These are phyloP conservation scores for Dusona sp. DNA, from an alignment of 2,888 invertebrate species.

Conservation along the genomic window DNA sequence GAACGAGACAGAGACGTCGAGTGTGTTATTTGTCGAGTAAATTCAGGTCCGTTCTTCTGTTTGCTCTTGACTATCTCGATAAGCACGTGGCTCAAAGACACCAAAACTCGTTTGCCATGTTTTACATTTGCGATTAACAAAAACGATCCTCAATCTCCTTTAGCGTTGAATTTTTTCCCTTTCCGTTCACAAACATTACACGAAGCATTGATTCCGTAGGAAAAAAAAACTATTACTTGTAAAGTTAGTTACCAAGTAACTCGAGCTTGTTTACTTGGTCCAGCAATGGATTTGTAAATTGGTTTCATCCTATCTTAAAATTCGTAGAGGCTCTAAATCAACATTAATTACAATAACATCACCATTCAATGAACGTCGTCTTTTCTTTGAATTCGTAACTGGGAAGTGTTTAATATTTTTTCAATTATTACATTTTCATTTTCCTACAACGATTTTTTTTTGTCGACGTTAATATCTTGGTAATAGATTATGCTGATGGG, in stretches of 20 bases:
- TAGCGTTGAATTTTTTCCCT: background rate
- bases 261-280: background rate
- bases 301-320: background rate
- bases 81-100: conserved; percentile 4
- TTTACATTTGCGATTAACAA: conserved; percentile 1
- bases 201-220: background rate
- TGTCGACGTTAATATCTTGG: background rate
- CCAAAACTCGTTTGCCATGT: conserved; percentile 36
- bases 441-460: background rate
- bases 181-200: background rate
- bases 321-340: background rate
- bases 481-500: background rate
- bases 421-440: background rate
- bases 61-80: conserved; percentile 23
- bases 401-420: background rate
- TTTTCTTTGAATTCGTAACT: background rate
- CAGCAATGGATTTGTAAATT: background rate
- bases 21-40: conserved; percentile 50
- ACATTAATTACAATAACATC: background rate
- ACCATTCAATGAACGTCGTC: background rate
- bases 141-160: conserved; percentile 6
- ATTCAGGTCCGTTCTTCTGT: conserved; percentile 23
- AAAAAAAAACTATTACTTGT: background rate
- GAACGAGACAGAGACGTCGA: conserved; percentile 33
- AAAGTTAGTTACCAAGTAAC: background rate